phyloP scores from a whole-genome alignment of 2,888 invertebrate genomes.

The Ormyrus nitidulus region DNA sequence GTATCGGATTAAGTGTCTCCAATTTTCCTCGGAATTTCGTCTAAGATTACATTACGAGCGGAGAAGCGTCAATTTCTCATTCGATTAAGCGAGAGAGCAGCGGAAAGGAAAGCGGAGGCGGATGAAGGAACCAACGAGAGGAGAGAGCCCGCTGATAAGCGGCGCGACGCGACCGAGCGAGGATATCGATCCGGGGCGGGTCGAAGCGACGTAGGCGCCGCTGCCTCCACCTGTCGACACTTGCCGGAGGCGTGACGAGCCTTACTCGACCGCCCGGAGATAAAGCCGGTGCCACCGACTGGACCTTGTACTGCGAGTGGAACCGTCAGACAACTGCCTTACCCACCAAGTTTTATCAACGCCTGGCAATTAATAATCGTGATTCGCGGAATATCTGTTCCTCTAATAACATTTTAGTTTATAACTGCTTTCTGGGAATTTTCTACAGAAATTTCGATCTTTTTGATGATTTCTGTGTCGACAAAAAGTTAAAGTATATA shows the following conservation, averaged over 20 bases:
- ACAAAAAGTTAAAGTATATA: no score
- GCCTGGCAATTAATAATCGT: not conserved
- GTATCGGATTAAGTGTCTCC: conserved; percentile 50
- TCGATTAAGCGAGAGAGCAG: conserved; percentile 44
- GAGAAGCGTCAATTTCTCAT: conserved; percentile 53
- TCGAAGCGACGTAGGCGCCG: not conserved
- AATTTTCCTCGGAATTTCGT: conserved; percentile 50
- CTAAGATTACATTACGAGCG: conserved; percentile 51
- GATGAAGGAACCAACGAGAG: not conserved
- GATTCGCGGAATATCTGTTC: no score
- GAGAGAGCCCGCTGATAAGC: not conserved
- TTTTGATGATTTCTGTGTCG: no score
- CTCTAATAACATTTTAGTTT: no score
- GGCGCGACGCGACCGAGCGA: not conserved
- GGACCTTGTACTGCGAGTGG: not conserved
- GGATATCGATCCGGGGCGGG: not conserved
- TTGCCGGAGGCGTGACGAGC: not conserved
- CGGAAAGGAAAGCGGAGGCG: not conserved
- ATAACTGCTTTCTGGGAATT: no score
- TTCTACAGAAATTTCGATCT: no score
- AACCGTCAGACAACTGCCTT: conserved; percentile 25
- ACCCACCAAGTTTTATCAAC: conserved; percentile 29
- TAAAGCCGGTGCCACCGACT: not conserved
- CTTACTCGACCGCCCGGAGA: not conserved
- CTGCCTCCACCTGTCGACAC: conserved; percentile 29